A percentile compares a stretch with the other conserved stretches of the same genome.
Conservation (phyloP, 2,113 vertebrate species). For the Paratilapia polleni region DNA sequence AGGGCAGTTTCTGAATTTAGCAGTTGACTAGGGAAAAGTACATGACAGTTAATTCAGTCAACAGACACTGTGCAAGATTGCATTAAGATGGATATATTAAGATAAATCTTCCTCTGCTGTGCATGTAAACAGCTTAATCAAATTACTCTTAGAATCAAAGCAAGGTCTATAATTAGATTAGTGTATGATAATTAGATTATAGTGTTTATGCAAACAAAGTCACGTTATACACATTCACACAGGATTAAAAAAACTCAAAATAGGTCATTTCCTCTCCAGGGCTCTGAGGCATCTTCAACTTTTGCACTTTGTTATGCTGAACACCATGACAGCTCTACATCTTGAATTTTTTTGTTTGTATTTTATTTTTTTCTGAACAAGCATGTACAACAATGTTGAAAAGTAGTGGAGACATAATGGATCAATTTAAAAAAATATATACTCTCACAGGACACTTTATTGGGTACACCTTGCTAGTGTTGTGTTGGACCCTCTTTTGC, state of each 20-base stretch:
- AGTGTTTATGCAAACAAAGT: constrained; percentile 68
- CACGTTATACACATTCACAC: constrained; percentile 44
- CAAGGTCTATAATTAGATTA: constrained; percentile 72
- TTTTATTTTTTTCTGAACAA: not conserved
- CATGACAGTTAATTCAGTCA: constrained; percentile 46
- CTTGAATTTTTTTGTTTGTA: not conserved
- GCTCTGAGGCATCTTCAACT: constrained; percentile 48
- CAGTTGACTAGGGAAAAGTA: constrained; percentile 16
- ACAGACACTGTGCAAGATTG: constrained; percentile 42
- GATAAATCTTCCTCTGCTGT: constrained; percentile 48
- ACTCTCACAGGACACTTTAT: too few species aligned
- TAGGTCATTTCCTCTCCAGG: constrained; percentile 46
- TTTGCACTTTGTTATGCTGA: constrained; percentile 29
- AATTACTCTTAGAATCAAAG: constrained; percentile 68
- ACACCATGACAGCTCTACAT: constrained; percentile 15
- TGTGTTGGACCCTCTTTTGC: not conserved
- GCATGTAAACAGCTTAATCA: constrained; percentile 70
- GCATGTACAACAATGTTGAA: not conserved
- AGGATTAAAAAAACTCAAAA: constrained; percentile 37
- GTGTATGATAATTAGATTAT: constrained; percentile 67
- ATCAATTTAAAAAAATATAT: not conserved
- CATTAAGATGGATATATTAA: constrained; percentile 45
- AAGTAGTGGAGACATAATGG: too few species aligned
- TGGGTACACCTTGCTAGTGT: too few species aligned
- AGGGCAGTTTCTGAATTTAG: not conserved